A percentile compares a stretch with the other conserved stretches of the same genome.
Evolutionary conservation across 2,797 vertebrate genomes (phyloP).

Genomic region (Synaphobranchus kaupii): DNA sequence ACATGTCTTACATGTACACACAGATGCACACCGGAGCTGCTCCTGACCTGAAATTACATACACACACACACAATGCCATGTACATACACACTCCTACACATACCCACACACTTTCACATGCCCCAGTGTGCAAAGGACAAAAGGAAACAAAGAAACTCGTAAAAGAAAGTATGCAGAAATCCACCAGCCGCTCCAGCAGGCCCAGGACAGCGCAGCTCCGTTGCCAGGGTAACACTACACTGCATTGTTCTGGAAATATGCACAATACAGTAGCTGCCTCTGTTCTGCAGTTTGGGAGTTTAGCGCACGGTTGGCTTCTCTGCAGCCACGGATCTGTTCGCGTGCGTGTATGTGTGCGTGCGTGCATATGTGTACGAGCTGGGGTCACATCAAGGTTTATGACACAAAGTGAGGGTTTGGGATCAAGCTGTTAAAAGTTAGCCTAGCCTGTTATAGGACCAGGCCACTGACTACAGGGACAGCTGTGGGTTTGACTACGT

Average conservation of each 20-base stretch:
- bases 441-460: background rate
- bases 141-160: background rate
- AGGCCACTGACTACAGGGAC: background rate
- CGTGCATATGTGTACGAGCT: background rate
- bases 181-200: background rate
- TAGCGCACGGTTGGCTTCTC: background rate
- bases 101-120: background rate
- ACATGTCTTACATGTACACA: background rate
- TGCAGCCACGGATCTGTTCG: background rate
- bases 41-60: background rate
- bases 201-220: conserved; percentile 24
- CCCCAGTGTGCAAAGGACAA: background rate
- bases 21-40: background rate
- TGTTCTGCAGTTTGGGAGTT: conserved; percentile 18
- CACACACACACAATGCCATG: background rate
- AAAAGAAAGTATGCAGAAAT: background rate
- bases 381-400: background rate
- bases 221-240: conserved; percentile 56
- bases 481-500: background rate
- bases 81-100: background rate
- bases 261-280: conserved; percentile 33
- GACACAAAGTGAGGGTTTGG: background rate
- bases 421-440: background rate
- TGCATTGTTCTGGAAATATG: conserved; percentile 61
- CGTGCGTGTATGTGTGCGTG: background rate